Base-by-base conservation (phyloP, 2,797 vertebrate species). In the Semotilus atromaculatus region DNA sequence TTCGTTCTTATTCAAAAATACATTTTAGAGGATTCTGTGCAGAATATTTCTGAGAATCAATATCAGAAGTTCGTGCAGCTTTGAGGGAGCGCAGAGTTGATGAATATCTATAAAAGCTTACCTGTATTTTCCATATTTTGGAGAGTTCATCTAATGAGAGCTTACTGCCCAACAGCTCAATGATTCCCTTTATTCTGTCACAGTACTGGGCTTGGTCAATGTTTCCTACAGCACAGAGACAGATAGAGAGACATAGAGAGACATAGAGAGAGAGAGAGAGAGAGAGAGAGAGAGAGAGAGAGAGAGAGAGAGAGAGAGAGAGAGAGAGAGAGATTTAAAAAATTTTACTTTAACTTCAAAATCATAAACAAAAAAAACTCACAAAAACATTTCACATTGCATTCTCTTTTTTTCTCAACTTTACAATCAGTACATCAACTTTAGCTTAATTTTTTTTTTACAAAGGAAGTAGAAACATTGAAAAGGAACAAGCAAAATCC, bases 151-250 rank as follows among this genome's bases (percentile, higher is more conserved):
- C 98, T 92, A 99, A 93, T 7, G 98, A 99, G 67, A 99, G 93
- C 93, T 99, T 99, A 93, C 98, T 99, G 85, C 98, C 98, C 91
- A 99, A 93, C 70, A 99, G 94, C 92, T 99, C 98, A 92, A 99
- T 99, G 92, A 99, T 99, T 94, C 98, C 98, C 93, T 99, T 99
- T 93, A 99, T 99, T 87, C 98, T 96, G 90, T 99, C 98, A 95
- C 98, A 99, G 92, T 99, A 99, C 82, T 99, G 98, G 0, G 98
- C 98, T 92, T 99, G 98, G 92, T 99, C 98, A 93, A 99, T 99
- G 88, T 99, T 99, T 87, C 98, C 98, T 99, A 90, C 5, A 14
- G 91, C 43, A 77, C 36, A 51, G 48, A 87, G 10, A 40, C 18
- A 86, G 16, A 34, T 14, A 53, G 34, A 75, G 14, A 81, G 18